phyloP scores from a whole-genome alignment of 2,113 vertebrate species.

The Thalassoma bifasciatum region DNA sequence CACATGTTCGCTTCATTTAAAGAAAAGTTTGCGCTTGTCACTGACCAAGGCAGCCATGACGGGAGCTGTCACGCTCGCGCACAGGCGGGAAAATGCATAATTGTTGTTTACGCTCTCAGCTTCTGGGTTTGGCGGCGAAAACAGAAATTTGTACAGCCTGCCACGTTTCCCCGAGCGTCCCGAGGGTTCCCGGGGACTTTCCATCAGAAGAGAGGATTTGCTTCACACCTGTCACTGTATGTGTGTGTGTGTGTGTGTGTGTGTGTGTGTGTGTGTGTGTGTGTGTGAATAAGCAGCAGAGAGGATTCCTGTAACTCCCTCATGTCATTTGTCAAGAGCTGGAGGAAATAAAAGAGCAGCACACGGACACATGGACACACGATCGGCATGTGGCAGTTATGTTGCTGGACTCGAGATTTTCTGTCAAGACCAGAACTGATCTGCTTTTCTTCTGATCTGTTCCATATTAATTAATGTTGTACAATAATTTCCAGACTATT shows the following conservation, averaged over 20 bases:
- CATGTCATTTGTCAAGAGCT: slow-evolving; percentile 59
- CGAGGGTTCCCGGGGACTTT: slow-evolving; percentile 18
- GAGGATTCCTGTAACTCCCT: slow-evolving; percentile 52
- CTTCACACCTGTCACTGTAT: slow-evolving; percentile 30
- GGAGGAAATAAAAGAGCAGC: slow-evolving; percentile 39
- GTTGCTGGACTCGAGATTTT: too few relatives aligned
- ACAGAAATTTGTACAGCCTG: background rate
- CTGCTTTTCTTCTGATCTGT: too few relatives aligned
- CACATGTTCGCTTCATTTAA: background rate
- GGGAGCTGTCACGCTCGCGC: slow-evolving; percentile 19
- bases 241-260: slow-evolving; percentile 8
- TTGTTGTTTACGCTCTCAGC: background rate
- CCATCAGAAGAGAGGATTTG: slow-evolving; percentile 15
- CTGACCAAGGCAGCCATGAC: slow-evolving; percentile 29
- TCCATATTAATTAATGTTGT: too few relatives aligned
- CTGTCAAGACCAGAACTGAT: too few relatives aligned
- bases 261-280: slow-evolving; percentile 8
- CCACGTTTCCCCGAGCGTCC: slow-evolving; percentile 7
- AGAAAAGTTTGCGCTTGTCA: slow-evolving; percentile 9
- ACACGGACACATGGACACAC: background rate
- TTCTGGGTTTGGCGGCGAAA: background rate
- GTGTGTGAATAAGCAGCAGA: slow-evolving; percentile 9
- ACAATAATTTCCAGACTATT: too few relatives aligned
- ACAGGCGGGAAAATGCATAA: slow-evolving; percentile 4
- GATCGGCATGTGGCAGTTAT: background rate